A percentile compares a stretch with the other conserved stretches of the same genome.
Conservation (phyloP, 2,888 invertebrate species). For the Eupelmus urozonus region DNA sequence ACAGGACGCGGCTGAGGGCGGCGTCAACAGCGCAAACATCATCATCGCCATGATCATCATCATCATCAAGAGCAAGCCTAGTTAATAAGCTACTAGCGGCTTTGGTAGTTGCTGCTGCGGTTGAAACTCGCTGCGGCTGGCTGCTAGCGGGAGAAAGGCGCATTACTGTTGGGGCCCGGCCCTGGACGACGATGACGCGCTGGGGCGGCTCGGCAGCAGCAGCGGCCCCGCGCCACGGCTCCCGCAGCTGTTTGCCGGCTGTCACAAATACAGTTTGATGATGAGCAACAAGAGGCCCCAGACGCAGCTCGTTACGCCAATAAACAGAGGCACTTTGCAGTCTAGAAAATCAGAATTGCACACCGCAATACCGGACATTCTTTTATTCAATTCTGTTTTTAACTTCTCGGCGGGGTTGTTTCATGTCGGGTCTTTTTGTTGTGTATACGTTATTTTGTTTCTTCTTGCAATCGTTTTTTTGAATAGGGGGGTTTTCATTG, state of each 20-base stretch:
- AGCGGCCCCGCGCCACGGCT: constrained; percentile 29
- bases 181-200: constrained; percentile 60
- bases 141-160: constrained; percentile 41
- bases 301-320: constrained; percentile 93
- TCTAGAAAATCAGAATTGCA: constrained; percentile 77
- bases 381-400: constrained; percentile 66
- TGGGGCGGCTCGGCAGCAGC: constrained; percentile 26
- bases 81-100: constrained; percentile 49
- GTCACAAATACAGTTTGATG: constrained; percentile 84
- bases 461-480: background rate
- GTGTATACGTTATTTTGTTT: constrained; percentile 1
- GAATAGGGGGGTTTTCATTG: background rate
- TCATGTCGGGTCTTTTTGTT: background rate
- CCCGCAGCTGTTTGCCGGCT: constrained; percentile 64
- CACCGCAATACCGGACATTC: constrained; percentile 73
- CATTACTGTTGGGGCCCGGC: constrained; percentile 57
- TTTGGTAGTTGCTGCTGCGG: background rate
- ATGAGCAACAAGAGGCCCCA: constrained; percentile 89
- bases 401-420: constrained; percentile 68
- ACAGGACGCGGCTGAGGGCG: constrained; percentile 22
- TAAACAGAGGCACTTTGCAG: constrained; percentile 86
- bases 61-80: constrained; percentile 46
- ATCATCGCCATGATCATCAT: constrained; percentile 29
- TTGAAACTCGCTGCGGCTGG: background rate
- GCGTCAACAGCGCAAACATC: constrained; percentile 24